phyloP scores from a whole-genome alignment of 2,797 vertebrate species.

The Hoplostethus atlanticus region DNA sequence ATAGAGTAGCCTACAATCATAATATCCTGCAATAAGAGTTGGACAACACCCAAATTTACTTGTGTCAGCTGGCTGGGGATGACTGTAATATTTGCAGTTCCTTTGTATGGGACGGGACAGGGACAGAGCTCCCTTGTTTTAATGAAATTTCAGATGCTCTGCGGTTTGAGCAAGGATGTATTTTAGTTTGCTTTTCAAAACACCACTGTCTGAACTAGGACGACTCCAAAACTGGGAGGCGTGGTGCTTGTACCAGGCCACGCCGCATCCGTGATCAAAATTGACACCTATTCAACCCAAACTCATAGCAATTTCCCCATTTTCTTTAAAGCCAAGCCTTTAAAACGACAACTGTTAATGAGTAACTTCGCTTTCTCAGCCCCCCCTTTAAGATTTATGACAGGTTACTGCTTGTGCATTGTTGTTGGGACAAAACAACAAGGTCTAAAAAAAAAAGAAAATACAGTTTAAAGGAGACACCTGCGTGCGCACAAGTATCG shows the following conservation, averaged over 20 bases:
- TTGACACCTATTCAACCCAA: no score
- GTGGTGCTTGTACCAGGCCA: background rate
- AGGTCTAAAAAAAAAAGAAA: background rate
- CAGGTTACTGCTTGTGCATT: no score
- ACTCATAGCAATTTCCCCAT: no score
- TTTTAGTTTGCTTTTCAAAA: constrained; percentile 7
- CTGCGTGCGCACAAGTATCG: background rate
- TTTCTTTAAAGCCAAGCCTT: no score
- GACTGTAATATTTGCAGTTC: constrained; percentile 24
- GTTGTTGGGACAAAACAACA: background rate
- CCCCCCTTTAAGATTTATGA: no score
- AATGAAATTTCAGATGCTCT: background rate
- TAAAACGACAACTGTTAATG: no score
- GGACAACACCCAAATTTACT: constrained; percentile 55
- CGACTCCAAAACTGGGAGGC: background rate
- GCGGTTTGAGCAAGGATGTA: background rate
- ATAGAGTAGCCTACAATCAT: constrained; percentile 13
- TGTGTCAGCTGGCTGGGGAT: constrained; percentile 16
- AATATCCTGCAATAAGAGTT: constrained; percentile 11
- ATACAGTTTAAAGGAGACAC: background rate
- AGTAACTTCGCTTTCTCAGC: no score
- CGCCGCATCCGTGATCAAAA: background rate
- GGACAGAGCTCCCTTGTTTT: background rate
- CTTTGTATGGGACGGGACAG: background rate
- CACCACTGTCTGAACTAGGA: background rate